Evolutionary conservation across 2,113 vertebrate genomes (phyloP), one percentile per base, ranked within the genome.

Genomic region (Todiramphus saurophagus): DNA sequence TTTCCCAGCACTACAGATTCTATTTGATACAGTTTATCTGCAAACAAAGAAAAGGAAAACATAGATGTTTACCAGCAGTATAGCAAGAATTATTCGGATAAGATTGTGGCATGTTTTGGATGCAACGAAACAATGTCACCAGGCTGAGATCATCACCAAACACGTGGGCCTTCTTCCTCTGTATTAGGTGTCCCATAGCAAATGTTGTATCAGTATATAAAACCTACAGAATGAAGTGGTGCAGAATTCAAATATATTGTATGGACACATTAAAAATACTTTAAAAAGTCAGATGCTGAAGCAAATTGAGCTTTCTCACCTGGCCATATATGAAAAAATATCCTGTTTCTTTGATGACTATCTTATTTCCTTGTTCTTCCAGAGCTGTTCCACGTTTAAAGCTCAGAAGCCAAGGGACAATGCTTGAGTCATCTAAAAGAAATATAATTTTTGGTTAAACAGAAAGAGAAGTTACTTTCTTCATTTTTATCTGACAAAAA

Each of bases 241-340:
- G 58, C 11, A 90, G 31, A 50, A 14, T 58, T 90, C 15, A 91
- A 76, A 81, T 4, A n/a, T 43, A 53, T 5, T 73, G 75, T 35
- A n/a, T 30, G 24, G 18, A 94, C 14, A 64, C 28, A 56, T 67
- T 59, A 60, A 88, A 88, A 81, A 87, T 33, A 6, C 20, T 60
- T n/a, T 9, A 30, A 58, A 55, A 90, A 83, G 9, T 83, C 43
- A 69, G 23, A 21, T 62, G 17, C 12, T 96, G 56, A 44, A 60
- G 1, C 2, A 21, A 79, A 58, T 5, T 28, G 12, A 30, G 14
- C 24, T 73, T 44, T 48, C 60, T 76, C 69, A 99, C 99, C 99
- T 99, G 99, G 43, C 99, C 98, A 92, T 99, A 99, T 90, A 99
- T 99, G 74, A 99, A 99, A 98, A 99, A 99, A 97, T 98, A 99